A percentile compares a stretch with the other conserved stretches of the same genome.
phyloP scores from a whole-genome alignment of 2,113 vertebrate genomes.

The Neolamprologus falcicula region DNA sequence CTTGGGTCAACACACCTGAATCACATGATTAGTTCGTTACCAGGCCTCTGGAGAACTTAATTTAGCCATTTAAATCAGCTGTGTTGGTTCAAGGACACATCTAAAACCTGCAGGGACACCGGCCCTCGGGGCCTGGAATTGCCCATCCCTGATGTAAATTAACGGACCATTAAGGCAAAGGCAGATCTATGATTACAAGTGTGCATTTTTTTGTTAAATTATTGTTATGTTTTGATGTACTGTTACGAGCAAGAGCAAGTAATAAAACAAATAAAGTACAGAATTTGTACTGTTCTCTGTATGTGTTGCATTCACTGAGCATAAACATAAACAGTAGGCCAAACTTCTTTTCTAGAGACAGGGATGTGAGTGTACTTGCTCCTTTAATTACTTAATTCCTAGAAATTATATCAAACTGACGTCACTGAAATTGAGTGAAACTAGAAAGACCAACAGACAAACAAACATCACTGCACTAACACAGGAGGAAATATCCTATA shows the following conservation, averaged over 20 bases:
- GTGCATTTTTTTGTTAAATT: not conserved
- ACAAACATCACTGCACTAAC: not conserved
- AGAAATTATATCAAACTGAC: not conserved
- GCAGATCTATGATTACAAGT: not conserved
- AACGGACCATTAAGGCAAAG: not conserved
- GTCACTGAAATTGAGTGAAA: not conserved
- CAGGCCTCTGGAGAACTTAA: too few species aligned
- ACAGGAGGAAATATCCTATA: not conserved
- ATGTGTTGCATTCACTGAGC: not conserved
- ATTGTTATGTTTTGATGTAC: not conserved
- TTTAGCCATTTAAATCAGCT: too few species aligned
- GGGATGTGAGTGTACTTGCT: not conserved
- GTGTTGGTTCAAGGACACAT: too few species aligned
- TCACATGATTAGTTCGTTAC: accelerated
- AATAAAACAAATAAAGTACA: not conserved
- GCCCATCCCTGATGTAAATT: not conserved
- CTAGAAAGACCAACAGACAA: not conserved
- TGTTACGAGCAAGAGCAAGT: not conserved
- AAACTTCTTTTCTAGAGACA: not conserved
- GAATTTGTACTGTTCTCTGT: not conserved
- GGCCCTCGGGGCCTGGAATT: too few species aligned
- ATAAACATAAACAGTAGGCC: not conserved
- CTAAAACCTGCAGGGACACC: too few species aligned
- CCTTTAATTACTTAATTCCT: not conserved
- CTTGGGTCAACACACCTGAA: too few species aligned